These are phyloP conservation scores for Helicoverpa armigera DNA, from an alignment of 1,140 invertebrate species.

Conservation along the genomic window DNA sequence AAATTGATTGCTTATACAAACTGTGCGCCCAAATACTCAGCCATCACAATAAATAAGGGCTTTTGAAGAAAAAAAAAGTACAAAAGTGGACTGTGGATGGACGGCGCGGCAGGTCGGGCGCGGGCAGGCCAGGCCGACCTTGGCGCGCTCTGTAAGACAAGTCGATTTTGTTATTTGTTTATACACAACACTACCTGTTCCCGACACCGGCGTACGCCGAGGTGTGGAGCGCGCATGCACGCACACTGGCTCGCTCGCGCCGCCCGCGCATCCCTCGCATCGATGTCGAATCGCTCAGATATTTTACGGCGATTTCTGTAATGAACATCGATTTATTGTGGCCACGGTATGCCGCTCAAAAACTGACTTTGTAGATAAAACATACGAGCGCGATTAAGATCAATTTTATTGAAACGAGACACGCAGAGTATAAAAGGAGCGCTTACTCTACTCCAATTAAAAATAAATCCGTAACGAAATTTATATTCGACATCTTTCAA, in stretches of 20 bases:
- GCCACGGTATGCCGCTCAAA: constrained; percentile 75
- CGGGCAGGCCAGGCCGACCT: constrained; percentile 71
- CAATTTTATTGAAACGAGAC: constrained; percentile 72
- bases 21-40: constrained; percentile 84
- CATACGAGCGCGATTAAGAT: constrained; percentile 74
- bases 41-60: constrained; percentile 85
- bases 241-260: constrained; percentile 56
- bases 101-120: constrained; percentile 61
- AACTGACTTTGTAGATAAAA: constrained; percentile 77
- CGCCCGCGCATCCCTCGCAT: constrained; percentile 55
- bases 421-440: constrained; percentile 58
- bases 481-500: constrained; percentile 63
- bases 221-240: constrained; percentile 56
- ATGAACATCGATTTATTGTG: constrained; percentile 83
- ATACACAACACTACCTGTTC: constrained; percentile 85
- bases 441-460: constrained; percentile 64
- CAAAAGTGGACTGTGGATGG: constrained; percentile 71
- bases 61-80: constrained; percentile 79
- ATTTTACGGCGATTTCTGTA: constrained; percentile 84
- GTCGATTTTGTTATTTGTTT: constrained; percentile 86
- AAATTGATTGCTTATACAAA: constrained; percentile 87
- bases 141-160: constrained; percentile 82
- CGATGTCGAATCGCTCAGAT: constrained; percentile 72
- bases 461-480: constrained; percentile 69
- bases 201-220: constrained; percentile 59